phyloP scores from a whole-genome alignment of 2,888 invertebrate genomes.

The Apotomis turbidana region DNA sequence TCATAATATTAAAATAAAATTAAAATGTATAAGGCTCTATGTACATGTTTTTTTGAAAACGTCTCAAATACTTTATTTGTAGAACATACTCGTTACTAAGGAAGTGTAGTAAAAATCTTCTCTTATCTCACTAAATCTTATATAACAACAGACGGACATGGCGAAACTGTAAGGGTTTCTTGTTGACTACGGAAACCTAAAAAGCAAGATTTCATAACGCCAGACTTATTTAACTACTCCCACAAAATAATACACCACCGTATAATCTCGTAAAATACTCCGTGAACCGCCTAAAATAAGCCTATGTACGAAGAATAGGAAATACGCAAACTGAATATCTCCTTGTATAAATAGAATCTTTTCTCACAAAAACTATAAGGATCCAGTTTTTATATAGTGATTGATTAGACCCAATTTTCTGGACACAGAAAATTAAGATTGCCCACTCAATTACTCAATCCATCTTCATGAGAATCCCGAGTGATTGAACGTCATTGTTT shows the following conservation, averaged over 20 bases:
- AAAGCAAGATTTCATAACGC: background rate
- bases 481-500: constrained; percentile 32
- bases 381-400: constrained; percentile 42
- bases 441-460: constrained; percentile 39
- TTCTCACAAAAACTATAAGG: constrained; percentile 39
- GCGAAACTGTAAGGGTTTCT: too few relatives aligned
- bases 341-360: constrained; percentile 10
- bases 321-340: constrained; percentile 15
- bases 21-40: too few relatives aligned
- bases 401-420: constrained; percentile 41
- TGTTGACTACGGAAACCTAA: background rate
- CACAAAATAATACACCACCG: background rate
- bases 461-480: constrained; percentile 35
- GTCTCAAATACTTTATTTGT: too few relatives aligned
- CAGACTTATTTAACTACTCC: background rate
- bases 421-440: constrained; percentile 42
- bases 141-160: too few relatives aligned
- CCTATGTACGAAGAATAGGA: background rate
- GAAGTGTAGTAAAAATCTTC: too few relatives aligned
- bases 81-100: too few relatives aligned
- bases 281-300: background rate
- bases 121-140: too few relatives aligned
- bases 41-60: too few relatives aligned
- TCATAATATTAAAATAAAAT: too few relatives aligned
- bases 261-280: background rate